phyloP scores from a whole-genome alignment of 2,797 vertebrate genomes.

The Acropternis orthonyx region DNA sequence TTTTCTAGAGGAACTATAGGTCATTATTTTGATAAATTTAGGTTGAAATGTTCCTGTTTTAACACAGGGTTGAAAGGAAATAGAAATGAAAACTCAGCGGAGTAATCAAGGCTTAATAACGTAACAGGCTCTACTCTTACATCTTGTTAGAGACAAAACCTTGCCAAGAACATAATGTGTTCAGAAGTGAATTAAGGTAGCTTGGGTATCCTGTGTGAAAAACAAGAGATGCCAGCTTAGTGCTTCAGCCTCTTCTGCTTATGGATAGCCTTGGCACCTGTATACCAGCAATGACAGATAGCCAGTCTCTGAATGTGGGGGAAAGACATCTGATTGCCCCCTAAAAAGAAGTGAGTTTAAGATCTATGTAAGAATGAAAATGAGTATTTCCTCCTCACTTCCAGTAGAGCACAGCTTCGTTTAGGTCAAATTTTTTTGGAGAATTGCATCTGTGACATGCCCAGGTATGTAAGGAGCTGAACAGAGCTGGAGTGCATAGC shows the following conservation, averaged over 20 bases:
- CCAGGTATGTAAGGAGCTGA: background rate
- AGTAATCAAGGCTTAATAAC: background rate
- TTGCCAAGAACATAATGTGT: background rate
- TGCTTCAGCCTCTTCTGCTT: background rate
- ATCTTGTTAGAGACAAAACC: background rate
- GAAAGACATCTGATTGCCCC: background rate
- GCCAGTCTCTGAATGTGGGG: background rate
- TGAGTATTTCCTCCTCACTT: background rate
- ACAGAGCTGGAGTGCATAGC: background rate
- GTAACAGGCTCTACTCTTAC: background rate
- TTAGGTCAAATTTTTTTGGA: background rate
- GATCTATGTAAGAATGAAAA: background rate
- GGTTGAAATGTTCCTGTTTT: background rate
- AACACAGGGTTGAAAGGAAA: background rate
- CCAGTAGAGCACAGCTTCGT: background rate
- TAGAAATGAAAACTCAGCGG: background rate
- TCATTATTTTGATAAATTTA: conserved; percentile 21
- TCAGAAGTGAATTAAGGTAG: background rate
- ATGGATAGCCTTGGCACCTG: background rate
- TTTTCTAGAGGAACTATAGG: background rate
- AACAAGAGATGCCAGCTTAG: background rate
- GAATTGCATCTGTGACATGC: background rate
- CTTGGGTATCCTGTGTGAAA: background rate
- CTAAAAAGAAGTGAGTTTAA: background rate
- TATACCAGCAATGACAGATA: background rate